Evolutionary conservation across 1,140 invertebrate genomes (phyloP).

Genomic region (Anastatus disparis): DNA sequence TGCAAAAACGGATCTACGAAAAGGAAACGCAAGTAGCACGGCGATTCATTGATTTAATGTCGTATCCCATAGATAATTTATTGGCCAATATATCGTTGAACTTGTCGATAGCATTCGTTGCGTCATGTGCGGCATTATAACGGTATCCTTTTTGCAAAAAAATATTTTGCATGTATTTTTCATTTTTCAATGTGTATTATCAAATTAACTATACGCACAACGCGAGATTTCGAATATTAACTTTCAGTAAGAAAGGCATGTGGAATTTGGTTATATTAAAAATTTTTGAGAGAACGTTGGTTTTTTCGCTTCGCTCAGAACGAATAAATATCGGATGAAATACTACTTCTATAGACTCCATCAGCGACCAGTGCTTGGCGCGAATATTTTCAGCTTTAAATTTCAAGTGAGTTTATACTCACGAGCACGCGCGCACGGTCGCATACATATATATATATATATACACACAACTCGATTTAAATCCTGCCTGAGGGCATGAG

Average conservation of each 20-base stretch:
- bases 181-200: no score
- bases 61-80: slow-evolving; percentile 58
- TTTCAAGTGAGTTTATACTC: slow-evolving; percentile 48
- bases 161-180: neutral
- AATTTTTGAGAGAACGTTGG: neutral
- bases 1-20: slow-evolving; percentile 47
- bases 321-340: slow-evolving; percentile 3
- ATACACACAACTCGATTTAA: slow-evolving; percentile 56
- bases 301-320: no score
- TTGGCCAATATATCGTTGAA: slow-evolving; percentile 54
- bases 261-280: slow-evolving; percentile 25
- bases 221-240: no score
- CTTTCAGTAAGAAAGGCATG: neutral
- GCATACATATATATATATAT: no score
- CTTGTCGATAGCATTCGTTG: slow-evolving; percentile 62
- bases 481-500: slow-evolving; percentile 46
- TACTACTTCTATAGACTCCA: neutral
- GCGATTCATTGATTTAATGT: slow-evolving; percentile 61
- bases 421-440: slow-evolving; percentile 2
- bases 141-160: slow-evolving; percentile 50
- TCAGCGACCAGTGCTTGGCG: neutral
- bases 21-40: slow-evolving; percentile 50
- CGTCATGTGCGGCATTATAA: slow-evolving; percentile 57
- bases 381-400: slow-evolving; percentile 54
- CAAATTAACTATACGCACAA: no score